Conservation (phyloP, 1,140 invertebrate species). For the Delia radicum region DNA sequence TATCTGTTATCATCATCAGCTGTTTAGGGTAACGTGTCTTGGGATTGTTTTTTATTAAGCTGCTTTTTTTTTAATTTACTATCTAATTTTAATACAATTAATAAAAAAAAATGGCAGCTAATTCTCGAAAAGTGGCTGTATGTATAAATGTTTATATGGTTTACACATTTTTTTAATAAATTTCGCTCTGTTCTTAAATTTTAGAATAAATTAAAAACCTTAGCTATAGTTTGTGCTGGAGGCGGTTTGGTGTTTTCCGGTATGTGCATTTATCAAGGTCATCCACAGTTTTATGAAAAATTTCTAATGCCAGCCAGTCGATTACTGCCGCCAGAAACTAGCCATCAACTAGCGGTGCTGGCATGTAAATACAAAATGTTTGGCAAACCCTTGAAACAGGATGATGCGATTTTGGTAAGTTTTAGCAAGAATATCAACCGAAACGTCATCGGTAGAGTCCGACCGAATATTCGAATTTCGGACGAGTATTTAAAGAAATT, state of each 20-base stretch:
- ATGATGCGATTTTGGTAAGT: conserved; percentile 66
- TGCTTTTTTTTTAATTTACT: background rate
- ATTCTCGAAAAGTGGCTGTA: background rate
- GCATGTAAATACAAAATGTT: conserved; percentile 75
- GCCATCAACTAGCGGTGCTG: conserved; percentile 75
- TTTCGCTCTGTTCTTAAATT: background rate
- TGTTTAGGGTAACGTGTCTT: background rate
- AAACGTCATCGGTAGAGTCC: too few relatives aligned
- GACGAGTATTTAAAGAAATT: conserved; percentile 27
- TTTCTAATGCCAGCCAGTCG: conserved; percentile 44
- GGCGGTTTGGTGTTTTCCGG: conserved; percentile 23
- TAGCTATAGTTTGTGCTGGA: conserved; percentile 24
- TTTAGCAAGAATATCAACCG: background rate
- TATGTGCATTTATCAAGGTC: conserved; percentile 25
- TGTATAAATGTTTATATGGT: too few relatives aligned
- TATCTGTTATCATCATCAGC: background rate
- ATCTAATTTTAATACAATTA: background rate
- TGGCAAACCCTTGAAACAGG: conserved; percentile 61
- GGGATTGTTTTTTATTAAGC: background rate
- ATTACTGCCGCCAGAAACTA: conserved; percentile 65
- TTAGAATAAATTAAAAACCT: conserved; percentile 26
- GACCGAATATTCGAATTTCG: too few relatives aligned
- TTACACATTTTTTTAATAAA: background rate
- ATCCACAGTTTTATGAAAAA: conserved; percentile 25
- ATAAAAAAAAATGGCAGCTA: background rate